Percentiles rank a stretch among this genome's conserved stretches.
Conservation (phyloP, 1,140 invertebrate species). For the Calycopis cecrops region DNA sequence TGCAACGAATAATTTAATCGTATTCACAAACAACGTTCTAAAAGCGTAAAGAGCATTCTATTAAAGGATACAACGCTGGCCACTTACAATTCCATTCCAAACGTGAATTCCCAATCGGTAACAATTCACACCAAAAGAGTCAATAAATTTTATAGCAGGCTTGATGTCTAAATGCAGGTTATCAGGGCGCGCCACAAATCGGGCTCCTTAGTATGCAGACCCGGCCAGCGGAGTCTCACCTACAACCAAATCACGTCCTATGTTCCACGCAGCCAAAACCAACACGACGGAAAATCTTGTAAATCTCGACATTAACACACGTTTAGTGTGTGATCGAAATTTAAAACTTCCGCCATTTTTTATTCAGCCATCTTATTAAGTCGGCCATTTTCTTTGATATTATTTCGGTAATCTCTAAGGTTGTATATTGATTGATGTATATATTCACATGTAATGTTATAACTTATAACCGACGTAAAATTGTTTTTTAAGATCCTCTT, state of each 20-base stretch:
- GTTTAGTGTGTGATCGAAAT: constrained; percentile 61
- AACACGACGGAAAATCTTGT: constrained; percentile 69
- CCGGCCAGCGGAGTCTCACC: constrained; percentile 44
- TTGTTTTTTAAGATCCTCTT: too few species aligned
- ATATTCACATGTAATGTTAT: too few species aligned
- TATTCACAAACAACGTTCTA: too few species aligned
- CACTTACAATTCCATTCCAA: constrained; percentile 39
- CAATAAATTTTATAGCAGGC: constrained; percentile 66
- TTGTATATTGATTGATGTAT: too few species aligned
- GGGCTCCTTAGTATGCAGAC: constrained; percentile 67
- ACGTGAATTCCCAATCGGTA: constrained; percentile 46
- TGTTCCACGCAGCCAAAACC: constrained; percentile 72
- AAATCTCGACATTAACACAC: constrained; percentile 70
- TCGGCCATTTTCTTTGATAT: too few species aligned
- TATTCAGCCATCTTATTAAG: background rate
- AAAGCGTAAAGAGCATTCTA: too few species aligned
- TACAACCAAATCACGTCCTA: constrained; percentile 67
- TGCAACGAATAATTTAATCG: too few species aligned
- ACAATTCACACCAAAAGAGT: constrained; percentile 55
- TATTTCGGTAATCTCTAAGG: too few species aligned
- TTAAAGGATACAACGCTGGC: too few species aligned
- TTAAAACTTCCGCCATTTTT: constrained; percentile 21
- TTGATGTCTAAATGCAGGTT: constrained; percentile 71
- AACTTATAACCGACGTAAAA: too few species aligned
- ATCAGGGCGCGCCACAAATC: constrained; percentile 69